phyloP scores from a whole-genome alignment of 2,113 vertebrate species.

The Azemiops feae region DNA sequence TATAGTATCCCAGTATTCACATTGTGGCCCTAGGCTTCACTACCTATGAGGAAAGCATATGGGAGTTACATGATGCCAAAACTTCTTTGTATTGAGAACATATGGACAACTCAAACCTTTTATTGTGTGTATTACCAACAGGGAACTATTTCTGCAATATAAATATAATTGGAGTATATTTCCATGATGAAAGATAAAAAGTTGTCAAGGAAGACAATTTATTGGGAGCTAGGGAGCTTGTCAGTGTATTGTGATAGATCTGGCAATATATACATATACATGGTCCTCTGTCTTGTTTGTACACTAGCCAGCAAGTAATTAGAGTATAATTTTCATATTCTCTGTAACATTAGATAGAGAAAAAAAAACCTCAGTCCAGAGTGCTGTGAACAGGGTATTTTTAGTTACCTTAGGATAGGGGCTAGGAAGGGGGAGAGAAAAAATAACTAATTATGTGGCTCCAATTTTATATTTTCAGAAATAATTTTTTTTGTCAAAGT shows the following conservation, averaged over 20 bases:
- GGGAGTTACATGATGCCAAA: neutral
- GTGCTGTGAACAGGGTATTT: constrained; percentile 24
- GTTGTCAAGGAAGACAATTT: constrained; percentile 27
- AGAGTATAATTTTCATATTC: constrained; percentile 26
- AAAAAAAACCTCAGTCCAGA: neutral
- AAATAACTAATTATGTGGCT: constrained; percentile 19
- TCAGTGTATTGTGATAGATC: constrained; percentile 9
- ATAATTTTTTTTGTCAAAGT: constrained; percentile 6
- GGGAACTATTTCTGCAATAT: constrained; percentile 14
- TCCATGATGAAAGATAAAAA: constrained; percentile 16
- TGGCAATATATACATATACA: constrained; percentile 4
- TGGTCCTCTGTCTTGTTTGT: constrained; percentile 25
- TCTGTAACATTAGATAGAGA: constrained; percentile 18
- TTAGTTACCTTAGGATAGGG: constrained; percentile 26
- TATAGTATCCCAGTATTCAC: neutral
- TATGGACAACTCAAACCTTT: constrained; percentile 17
- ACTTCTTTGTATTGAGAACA: neutral
- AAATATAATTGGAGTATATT: constrained; percentile 10
- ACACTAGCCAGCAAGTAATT: constrained; percentile 20
- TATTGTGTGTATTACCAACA: neutral
- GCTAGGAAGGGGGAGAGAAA: neutral
- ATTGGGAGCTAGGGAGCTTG: constrained; percentile 19
- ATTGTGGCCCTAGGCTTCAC: neutral
- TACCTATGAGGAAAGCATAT: neutral
- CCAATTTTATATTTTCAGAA: neutral